Evolutionary conservation across 2,113 vertebrate genomes (phyloP).

Genomic region (Athene cunicularia): DNA sequence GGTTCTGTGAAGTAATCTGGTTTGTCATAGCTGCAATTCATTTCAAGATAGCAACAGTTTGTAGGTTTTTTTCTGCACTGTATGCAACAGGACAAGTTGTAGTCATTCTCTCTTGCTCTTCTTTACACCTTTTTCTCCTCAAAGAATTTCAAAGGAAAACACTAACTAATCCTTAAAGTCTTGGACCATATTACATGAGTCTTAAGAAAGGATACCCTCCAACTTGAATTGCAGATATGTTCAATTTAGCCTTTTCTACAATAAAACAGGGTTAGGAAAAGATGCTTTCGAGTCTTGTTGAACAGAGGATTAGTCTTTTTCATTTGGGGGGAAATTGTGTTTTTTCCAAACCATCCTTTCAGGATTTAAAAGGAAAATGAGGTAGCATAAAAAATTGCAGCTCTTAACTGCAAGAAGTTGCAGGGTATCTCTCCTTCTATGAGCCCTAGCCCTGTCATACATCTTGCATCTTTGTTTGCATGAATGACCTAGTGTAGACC

Average conservation of each 20-base stretch:
- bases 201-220: neutral
- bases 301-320: neutral
- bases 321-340: neutral
- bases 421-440: neutral
- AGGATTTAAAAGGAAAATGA: neutral
- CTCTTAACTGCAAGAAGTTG: neutral
- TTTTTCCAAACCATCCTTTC: neutral
- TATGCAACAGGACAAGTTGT: neutral
- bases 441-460: neutral
- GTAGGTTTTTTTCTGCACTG: neutral
- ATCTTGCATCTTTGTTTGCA: neutral
- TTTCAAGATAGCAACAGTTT: neutral
- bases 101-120: neutral
- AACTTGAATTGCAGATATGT: neutral
- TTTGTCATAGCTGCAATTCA: neutral
- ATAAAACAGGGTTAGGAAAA: neutral
- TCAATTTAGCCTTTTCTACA: neutral
- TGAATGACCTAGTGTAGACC: neutral
- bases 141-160: neutral
- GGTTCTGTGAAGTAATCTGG: neutral
- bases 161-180: neutral
- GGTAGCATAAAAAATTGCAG: neutral
- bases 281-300: neutral
- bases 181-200: neutral
- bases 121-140: neutral